Conservation (phyloP, 2,888 invertebrate species). For the Aromia moschata region DNA sequence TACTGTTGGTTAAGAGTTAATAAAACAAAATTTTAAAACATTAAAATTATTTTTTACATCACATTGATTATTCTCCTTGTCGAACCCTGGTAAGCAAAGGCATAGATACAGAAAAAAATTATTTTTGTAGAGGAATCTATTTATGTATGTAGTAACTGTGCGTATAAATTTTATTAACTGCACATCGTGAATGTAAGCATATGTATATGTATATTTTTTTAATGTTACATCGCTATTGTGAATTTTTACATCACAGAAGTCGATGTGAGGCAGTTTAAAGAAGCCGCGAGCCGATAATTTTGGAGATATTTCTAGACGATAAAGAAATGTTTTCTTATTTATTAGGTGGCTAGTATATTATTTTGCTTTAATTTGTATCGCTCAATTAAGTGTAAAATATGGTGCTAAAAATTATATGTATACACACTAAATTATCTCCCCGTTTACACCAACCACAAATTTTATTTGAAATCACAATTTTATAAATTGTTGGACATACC, state of each 20-base stretch:
- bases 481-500: slow-evolving; percentile 16
- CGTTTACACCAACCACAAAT: slow-evolving; percentile 5
- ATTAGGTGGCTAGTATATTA: slow-evolving; percentile 13
- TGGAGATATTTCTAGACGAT: background rate
- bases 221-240: slow-evolving; percentile 8
- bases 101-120: background rate
- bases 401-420: slow-evolving; percentile 16
- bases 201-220: slow-evolving; percentile 7
- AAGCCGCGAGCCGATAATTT: slow-evolving; percentile 12
- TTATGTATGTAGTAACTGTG: background rate
- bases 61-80: slow-evolving; percentile 32
- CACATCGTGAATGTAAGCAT: background rate
- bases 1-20: slow-evolving; percentile 29
- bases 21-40: slow-evolving; percentile 29
- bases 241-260: slow-evolving; percentile 17
- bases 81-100: slow-evolving; percentile 6
- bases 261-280: background rate
- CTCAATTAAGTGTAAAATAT: slow-evolving; percentile 25
- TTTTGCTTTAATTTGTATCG: slow-evolving; percentile 10
- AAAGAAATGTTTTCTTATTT: slow-evolving; percentile 16
- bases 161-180: slow-evolving; percentile 5
- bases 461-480: slow-evolving; percentile 18
- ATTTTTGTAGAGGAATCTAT: slow-evolving; percentile 6
- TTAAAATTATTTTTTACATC: slow-evolving; percentile 43
- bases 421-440: background rate